Conservation (phyloP, 2,888 invertebrate genomes). For the Lapara coniferarum region DNA sequence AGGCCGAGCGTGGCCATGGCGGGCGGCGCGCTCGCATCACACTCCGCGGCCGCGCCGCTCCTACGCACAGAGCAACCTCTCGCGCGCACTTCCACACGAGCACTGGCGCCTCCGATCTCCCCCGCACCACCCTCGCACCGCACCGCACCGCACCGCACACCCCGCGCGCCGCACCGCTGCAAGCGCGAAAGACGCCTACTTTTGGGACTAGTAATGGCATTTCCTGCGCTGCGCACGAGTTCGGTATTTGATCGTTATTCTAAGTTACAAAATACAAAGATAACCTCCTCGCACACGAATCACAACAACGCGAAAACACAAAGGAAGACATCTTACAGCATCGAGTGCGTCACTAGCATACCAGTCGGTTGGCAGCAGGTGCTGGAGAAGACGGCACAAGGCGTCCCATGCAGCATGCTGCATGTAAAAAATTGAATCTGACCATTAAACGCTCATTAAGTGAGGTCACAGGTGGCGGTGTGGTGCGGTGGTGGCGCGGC, state of each 20-base stretch:
- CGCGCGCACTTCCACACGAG: conserved; percentile 56
- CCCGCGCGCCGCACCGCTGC: conserved; percentile 32
- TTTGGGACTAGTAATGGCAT: conserved; percentile 43
- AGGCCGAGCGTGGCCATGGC: conserved; percentile 97
- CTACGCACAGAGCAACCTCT: conserved; percentile 59
- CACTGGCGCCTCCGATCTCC: conserved; percentile 45
- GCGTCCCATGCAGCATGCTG: not conserved
- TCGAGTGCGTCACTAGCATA: not conserved
- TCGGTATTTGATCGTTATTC: conserved; percentile 26
- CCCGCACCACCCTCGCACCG: conserved; percentile 33
- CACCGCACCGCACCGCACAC: conserved; percentile 34
- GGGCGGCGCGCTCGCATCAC: conserved; percentile 76
- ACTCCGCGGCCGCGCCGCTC: conserved; percentile 70
- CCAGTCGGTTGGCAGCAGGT: not conserved
- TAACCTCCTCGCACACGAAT: no score
- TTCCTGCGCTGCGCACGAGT: conserved; percentile 34
- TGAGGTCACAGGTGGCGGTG: conserved; percentile 39
- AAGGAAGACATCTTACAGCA: not conserved
- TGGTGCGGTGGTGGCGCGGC: conserved; percentile 44
- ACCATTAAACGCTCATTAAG: conserved; percentile 53
- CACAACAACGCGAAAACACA: not conserved
- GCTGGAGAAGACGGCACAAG: not conserved
- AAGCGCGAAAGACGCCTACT: conserved; percentile 48
- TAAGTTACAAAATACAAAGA: not conserved
- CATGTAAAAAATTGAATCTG: conserved; percentile 45